Conservation (phyloP, 2,113 vertebrate species). For the Neodontobutis hainanensis region DNA sequence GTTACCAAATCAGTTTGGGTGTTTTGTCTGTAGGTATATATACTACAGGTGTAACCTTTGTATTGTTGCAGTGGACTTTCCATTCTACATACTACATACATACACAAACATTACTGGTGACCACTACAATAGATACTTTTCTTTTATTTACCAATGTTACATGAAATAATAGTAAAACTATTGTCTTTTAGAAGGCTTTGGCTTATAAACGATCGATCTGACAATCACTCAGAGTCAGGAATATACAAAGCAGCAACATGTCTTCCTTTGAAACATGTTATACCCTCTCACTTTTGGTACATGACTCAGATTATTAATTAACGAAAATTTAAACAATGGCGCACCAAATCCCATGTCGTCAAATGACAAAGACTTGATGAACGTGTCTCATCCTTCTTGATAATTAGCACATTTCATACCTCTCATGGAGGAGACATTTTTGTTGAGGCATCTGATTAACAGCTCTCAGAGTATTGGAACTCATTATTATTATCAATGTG, state of each 20-base stretch:
- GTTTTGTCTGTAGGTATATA: no score
- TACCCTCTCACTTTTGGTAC: neutral
- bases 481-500: neutral
- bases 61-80: no score
- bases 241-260: neutral
- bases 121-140: neutral
- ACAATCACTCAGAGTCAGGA: neutral
- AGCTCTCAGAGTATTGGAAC: neutral
- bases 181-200: neutral
- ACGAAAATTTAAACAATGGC: neutral
- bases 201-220: neutral
- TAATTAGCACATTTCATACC: conserved; percentile 16
- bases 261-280: conserved; percentile 1
- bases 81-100: no score
- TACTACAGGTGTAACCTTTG: no score
- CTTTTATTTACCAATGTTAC: neutral
- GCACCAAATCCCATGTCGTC: neutral
- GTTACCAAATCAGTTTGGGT: no score
- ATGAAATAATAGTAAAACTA: no score
- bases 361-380: neutral
- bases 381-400: conserved; percentile 26
- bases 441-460: neutral
- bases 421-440: neutral
- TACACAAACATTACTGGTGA: neutral
- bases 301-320: conserved; percentile 4